Conservation (phyloP, 2,797 vertebrate genomes). For the Stomatorhinus walkeri region DNA sequence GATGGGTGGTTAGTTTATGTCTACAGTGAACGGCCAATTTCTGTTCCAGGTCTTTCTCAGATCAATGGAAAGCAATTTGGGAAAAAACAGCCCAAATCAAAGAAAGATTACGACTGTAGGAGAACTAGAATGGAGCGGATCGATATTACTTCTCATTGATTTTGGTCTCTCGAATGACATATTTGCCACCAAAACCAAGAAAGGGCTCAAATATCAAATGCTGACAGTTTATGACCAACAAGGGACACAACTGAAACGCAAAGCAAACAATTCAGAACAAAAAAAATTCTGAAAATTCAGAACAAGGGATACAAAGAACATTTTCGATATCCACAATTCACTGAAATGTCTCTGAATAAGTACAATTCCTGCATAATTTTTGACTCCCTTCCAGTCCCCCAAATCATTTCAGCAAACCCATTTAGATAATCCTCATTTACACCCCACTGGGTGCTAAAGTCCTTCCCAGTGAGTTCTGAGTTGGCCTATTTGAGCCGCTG, state of each 20-base stretch:
- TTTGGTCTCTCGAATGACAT: constrained; percentile 1
- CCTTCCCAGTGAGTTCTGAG: background rate
- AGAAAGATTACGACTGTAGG: background rate
- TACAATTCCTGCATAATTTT: background rate
- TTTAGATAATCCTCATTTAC: background rate
- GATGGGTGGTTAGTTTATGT: background rate
- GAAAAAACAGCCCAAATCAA: background rate
- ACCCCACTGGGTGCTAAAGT: background rate
- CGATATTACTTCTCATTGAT: constrained; percentile 13
- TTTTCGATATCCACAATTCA: background rate
- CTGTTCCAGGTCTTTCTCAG: background rate
- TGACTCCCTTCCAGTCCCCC: background rate
- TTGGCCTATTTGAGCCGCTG: background rate
- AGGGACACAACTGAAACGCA: background rate
- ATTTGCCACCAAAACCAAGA: constrained; percentile 4
- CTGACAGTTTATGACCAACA: background rate
- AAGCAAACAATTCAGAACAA: background rate
- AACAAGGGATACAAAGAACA: background rate
- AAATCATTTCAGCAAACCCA: background rate
- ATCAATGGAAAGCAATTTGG: constrained; percentile 25
- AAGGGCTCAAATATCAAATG: background rate
- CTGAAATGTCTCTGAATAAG: background rate
- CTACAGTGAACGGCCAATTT: background rate
- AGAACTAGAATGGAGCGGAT: background rate
- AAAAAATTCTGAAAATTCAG: background rate